Evolutionary conservation across 2,113 vertebrate species (phyloP).

Genomic region (Gymnobelideus leadbeateri): DNA sequence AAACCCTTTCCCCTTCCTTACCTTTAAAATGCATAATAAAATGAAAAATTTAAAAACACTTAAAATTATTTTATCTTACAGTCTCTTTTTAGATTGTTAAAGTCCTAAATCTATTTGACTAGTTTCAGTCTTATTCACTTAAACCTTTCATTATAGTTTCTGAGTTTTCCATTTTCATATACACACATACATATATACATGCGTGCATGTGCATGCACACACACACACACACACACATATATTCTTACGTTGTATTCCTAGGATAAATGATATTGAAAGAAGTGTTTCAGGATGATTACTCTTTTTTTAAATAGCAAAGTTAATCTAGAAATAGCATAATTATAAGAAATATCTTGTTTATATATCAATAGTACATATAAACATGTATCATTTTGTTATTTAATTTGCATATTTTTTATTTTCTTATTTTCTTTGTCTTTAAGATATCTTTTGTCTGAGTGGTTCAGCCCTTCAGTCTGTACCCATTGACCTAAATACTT

Average conservation of each 20-base stretch:
- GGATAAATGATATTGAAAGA: conserved; percentile 23
- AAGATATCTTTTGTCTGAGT: conserved; percentile 34
- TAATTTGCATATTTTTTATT: conserved; percentile 19
- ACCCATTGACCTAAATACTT: not conserved
- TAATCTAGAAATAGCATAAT: not conserved
- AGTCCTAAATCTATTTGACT: conserved; percentile 21
- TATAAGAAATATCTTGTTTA: conserved; percentile 30
- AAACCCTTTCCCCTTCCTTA: not conserved
- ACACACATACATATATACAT: not conserved
- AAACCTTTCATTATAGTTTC: conserved; percentile 19
- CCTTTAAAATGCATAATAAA: conserved; percentile 49
- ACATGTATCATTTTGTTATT: conserved; percentile 22
- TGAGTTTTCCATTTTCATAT: not conserved
- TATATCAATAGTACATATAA: conserved; percentile 9
- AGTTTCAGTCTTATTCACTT: conserved; percentile 27
- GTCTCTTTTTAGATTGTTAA: conserved; percentile 15
- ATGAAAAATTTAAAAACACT: conserved; percentile 28
- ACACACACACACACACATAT: not conserved
- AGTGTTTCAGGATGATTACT: conserved; percentile 17
- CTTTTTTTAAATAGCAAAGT: conserved; percentile 48
- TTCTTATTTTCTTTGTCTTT: conserved; percentile 57
- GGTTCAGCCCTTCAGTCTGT: conserved; percentile 41
- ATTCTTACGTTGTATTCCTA: not conserved
- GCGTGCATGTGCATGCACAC: too few species aligned
- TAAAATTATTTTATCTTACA: conserved; percentile 22